A percentile compares a stretch with the other conserved stretches of the same genome.
Evolutionary conservation across 2,113 vertebrate genomes (phyloP).

Genomic region (Electrona antarctica): DNA sequence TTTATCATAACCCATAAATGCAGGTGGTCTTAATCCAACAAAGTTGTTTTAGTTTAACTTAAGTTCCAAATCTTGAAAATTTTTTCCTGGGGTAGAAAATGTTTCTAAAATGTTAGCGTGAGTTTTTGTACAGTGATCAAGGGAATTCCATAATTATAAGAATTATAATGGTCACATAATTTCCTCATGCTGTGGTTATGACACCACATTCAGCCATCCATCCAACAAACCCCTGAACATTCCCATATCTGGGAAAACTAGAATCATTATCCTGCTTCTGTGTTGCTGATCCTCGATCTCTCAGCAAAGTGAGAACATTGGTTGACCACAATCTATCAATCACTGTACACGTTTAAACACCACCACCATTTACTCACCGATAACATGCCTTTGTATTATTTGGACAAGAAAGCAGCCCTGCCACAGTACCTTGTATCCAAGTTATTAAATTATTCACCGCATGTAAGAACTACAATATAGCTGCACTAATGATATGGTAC

Average conservation of each 20-base stretch:
- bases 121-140: too few species aligned
- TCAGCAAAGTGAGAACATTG: slow-evolving; percentile 31
- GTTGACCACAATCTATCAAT: slow-evolving; percentile 38
- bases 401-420: slow-evolving; percentile 24
- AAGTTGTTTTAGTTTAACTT: too few species aligned
- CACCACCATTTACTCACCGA: too few species aligned
- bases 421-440: slow-evolving; percentile 12
- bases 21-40: too few species aligned
- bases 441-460: slow-evolving; percentile 28
- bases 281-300: slow-evolving; percentile 11
- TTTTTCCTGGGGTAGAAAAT: too few species aligned
- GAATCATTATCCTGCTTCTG: not conserved
- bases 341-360: slow-evolving; percentile 22
- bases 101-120: too few species aligned
- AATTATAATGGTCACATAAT: slow-evolving; percentile 12
- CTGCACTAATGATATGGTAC: slow-evolving; percentile 25
- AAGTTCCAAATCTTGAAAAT: too few species aligned
- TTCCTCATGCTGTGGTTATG: not conserved
- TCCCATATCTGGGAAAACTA: slow-evolving; percentile 25
- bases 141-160: too few species aligned
- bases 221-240: slow-evolving; percentile 42
- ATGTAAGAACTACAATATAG: slow-evolving; percentile 19
- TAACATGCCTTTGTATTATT: slow-evolving; percentile 38
- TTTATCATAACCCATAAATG: too few species aligned
- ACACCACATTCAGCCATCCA: slow-evolving; percentile 50